Percentiles rank a stretch among this genome's conserved stretches.
Conservation (phyloP, 1,140 invertebrate species). For the Drosophila mauritiana region DNA sequence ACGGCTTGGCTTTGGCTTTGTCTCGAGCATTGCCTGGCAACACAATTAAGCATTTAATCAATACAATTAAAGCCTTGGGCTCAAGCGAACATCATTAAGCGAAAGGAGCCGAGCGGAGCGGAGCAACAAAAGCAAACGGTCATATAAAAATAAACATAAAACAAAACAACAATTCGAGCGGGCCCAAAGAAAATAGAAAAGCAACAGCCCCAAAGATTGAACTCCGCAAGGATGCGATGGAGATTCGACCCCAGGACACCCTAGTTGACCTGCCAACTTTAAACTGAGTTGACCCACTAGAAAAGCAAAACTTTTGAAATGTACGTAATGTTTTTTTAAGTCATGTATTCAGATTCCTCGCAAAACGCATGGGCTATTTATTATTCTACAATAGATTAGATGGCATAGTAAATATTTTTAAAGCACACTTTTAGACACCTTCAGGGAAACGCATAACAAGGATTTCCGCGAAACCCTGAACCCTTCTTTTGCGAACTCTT, state of each 20-base stretch:
- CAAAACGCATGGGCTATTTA: too few relatives aligned
- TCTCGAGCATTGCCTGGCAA: constrained; percentile 47
- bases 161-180: constrained; percentile 27
- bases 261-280: neutral
- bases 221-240: neutral
- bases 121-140: constrained; percentile 44
- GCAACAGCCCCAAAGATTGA: constrained; percentile 25
- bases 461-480: too few relatives aligned
- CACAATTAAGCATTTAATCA: constrained; percentile 78
- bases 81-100: constrained; percentile 68
- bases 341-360: too few relatives aligned
- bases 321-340: too few relatives aligned
- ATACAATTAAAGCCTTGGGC: constrained; percentile 78
- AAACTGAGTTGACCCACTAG: too few relatives aligned
- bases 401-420: neutral
- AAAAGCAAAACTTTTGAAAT: too few relatives aligned
- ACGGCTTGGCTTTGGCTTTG: constrained; percentile 25
- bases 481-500: too few relatives aligned
- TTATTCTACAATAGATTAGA: too few relatives aligned
- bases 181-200: constrained; percentile 18
- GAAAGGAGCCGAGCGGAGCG: constrained; percentile 19
- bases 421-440: neutral
- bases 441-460: too few relatives aligned
- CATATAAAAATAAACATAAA: constrained; percentile 67
- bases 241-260: neutral